Conservation (phyloP, 2,888 invertebrate genomes). For the Thysanoteuthis rhombus region DNA sequence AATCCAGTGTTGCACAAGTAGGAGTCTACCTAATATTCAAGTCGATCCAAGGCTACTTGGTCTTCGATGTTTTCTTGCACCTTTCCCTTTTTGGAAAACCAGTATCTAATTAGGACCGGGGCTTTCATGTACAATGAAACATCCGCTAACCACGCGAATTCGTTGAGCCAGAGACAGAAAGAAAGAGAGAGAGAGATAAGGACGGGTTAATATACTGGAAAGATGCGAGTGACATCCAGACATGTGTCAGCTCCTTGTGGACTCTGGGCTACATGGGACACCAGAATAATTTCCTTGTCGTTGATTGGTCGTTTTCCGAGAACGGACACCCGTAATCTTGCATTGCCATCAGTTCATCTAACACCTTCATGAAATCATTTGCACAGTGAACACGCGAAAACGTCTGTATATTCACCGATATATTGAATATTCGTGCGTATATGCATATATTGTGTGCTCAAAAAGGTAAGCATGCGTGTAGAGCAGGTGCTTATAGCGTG, state of each 20-base stretch:
- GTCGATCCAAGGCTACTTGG: too few relatives aligned
- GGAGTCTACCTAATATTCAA: too few relatives aligned
- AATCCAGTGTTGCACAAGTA: too few relatives aligned
- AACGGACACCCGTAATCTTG: neutral
- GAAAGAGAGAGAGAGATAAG: too few relatives aligned
- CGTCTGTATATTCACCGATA: neutral
- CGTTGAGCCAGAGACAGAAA: too few relatives aligned
- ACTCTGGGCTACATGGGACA: neutral
- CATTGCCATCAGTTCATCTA: neutral
- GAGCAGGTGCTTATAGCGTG: conserved; percentile 12
- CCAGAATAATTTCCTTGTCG: neutral
- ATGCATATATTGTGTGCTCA: neutral
- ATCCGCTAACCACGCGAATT: too few relatives aligned
- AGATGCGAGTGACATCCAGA: neutral
- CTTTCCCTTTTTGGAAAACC: too few relatives aligned
- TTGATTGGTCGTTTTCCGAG: neutral
- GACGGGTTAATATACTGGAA: neutral
- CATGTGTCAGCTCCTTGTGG: neutral
- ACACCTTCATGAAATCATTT: neutral
- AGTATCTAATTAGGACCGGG: too few relatives aligned
- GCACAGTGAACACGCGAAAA: neutral
- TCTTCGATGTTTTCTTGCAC: too few relatives aligned
- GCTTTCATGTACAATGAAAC: too few relatives aligned
- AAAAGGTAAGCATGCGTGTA: neutral
- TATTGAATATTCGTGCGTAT: neutral